phyloP scores from a whole-genome alignment of 2,113 vertebrate species.

The Taurulus bubalis region DNA sequence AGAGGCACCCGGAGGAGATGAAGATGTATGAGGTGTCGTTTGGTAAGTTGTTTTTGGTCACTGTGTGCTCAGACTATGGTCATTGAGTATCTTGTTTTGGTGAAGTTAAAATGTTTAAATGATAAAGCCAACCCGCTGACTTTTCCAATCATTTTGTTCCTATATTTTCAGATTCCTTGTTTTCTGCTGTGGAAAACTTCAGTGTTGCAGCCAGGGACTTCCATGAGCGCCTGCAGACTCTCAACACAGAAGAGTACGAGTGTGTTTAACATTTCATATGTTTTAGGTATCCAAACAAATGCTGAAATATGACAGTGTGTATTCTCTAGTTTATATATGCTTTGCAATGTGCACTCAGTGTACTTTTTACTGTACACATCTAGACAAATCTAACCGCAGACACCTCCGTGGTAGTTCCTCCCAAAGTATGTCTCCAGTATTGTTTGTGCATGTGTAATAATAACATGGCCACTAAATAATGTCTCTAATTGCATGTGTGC shows the following conservation, averaged over 20 bases:
- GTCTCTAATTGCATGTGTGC: constrained; percentile 12
- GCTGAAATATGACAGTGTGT: not conserved
- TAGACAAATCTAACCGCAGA: too few relatives aligned
- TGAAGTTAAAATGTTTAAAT: not conserved
- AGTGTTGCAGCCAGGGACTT: constrained; percentile 87
- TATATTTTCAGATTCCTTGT: constrained; percentile 86
- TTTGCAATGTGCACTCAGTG: not conserved
- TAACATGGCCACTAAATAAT: not conserved
- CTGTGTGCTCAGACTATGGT: not conserved
- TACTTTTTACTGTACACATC: not conserved
- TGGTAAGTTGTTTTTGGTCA: constrained; percentile 82
- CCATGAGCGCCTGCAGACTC: constrained; percentile 83
- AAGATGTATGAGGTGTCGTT: constrained; percentile 85
- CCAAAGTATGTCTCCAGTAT: too few relatives aligned
- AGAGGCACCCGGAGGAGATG: constrained; percentile 81
- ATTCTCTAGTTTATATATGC: not conserved
- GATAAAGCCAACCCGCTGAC: not conserved
- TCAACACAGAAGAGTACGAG: constrained; percentile 89
- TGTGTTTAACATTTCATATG: not conserved
- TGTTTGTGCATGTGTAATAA: constrained; percentile 1
- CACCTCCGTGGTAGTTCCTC: too few relatives aligned
- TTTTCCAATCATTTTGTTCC: not conserved
- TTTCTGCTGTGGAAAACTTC: constrained; percentile 92
- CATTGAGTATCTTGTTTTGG: not conserved
- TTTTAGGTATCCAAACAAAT: not conserved